A percentile compares a stretch with the other conserved stretches of the same genome.
phyloP scores from a whole-genome alignment of 1,140 invertebrate species.

The Drosophila neocordata region DNA sequence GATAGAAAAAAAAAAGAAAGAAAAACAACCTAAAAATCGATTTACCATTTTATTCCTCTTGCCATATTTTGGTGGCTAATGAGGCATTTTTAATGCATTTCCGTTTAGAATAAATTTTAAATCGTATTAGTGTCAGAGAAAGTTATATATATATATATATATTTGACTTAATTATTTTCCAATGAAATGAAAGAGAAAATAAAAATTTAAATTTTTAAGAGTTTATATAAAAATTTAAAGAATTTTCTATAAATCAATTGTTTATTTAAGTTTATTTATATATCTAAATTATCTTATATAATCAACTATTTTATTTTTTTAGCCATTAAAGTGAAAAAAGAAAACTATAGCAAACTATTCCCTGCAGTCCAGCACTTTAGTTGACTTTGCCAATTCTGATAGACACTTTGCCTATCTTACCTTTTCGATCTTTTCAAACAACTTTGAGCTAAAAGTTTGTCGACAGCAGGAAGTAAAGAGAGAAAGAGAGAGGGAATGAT shows the following conservation, averaged over 20 bases:
- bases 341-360: not conserved
- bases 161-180: constrained; percentile 28
- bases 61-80: constrained; percentile 51
- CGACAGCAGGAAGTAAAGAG: not conserved
- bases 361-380: not conserved
- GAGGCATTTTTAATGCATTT: constrained; percentile 70
- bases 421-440: constrained; percentile 15
- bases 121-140: constrained; percentile 60
- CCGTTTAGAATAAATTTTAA: constrained; percentile 65
- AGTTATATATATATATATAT: constrained; percentile 40
- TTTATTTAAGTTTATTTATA: too few species aligned
- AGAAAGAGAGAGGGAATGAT: not conserved
- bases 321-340: not conserved
- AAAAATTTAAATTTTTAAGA: constrained; percentile 32
- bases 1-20: too few species aligned
- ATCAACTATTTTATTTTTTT: too few species aligned
- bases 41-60: constrained; percentile 62
- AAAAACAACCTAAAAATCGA: constrained; percentile 55
- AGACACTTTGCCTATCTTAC: constrained; percentile 14
- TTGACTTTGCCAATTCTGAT: constrained; percentile 8
- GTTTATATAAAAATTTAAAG: too few species aligned
- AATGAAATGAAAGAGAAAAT: too few species aligned
- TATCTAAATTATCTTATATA: too few species aligned
- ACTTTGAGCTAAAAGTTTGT: not conserved
- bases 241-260: too few species aligned